A percentile compares a stretch with the other conserved stretches of the same genome.
These are phyloP conservation scores for Falcaria lacertinaria DNA, from an alignment of 2,888 invertebrate species.

Conservation along the genomic window DNA sequence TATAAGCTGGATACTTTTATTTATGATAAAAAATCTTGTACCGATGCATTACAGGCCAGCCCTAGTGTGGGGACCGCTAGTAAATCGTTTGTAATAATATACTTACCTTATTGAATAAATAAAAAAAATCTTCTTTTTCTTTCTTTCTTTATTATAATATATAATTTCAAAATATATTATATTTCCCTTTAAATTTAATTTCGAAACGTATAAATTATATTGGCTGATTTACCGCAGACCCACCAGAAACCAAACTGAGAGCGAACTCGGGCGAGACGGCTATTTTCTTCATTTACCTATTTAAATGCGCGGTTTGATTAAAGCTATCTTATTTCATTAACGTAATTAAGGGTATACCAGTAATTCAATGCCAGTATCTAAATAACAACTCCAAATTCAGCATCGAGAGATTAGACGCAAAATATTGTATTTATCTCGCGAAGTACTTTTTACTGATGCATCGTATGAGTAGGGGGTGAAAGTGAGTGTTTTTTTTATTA, in stretches of 20 bases:
- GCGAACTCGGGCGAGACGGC: slow-evolving; percentile 20
- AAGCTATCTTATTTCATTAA: slow-evolving; percentile 66
- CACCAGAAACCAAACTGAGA: slow-evolving; percentile 13
- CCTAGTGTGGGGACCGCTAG: too few species aligned
- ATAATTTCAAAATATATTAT: neutral
- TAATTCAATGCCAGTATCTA: slow-evolving; percentile 55
- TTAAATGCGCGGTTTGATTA: slow-evolving; percentile 44
- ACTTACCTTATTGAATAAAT: too few species aligned
- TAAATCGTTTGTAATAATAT: too few species aligned
- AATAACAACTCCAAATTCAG: slow-evolving; percentile 43
- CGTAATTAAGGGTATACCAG: slow-evolving; percentile 53
- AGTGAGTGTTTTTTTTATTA: too few species aligned
- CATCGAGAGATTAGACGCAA: slow-evolving; percentile 21
- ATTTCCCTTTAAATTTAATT: slow-evolving; percentile 29
- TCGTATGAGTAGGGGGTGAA: too few species aligned
- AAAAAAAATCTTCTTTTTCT: too few species aligned
- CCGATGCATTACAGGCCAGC: too few species aligned
- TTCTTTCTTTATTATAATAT: too few species aligned
- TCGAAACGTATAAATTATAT: slow-evolving; percentile 33
- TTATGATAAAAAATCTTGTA: too few species aligned
- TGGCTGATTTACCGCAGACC: slow-evolving; percentile 18
- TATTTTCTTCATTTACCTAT: slow-evolving; percentile 44
- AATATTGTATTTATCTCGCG: too few species aligned
- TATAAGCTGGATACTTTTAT: too few species aligned
- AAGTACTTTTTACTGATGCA: too few species aligned